These are phyloP conservation scores for Drosophila algonquin DNA, from an alignment of 2,888 invertebrate genomes.

Conservation along the genomic window DNA sequence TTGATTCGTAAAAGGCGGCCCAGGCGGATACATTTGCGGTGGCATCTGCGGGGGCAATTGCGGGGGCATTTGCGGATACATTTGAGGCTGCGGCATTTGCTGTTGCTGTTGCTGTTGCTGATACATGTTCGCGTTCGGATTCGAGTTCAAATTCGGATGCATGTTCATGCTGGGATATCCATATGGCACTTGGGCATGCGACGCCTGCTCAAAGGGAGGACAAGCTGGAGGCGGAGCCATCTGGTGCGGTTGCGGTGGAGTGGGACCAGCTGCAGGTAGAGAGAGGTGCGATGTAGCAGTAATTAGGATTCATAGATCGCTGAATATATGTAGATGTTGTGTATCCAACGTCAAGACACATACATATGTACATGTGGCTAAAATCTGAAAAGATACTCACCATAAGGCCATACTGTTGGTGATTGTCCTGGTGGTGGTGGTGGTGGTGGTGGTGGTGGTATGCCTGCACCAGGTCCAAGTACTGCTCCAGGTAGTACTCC, in stretches of 20 bases:
- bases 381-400: background rate
- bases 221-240: conserved; percentile 6
- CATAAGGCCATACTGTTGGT: background rate
- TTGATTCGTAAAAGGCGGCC: no score
- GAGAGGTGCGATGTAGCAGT: no score
- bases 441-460: no score
- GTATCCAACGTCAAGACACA: no score
- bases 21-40: no score
- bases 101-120: background rate
- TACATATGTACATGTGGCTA: background rate
- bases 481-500: no score
- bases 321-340: no score
- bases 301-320: no score
- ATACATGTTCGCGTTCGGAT: background rate
- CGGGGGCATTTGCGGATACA: no score
- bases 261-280: conserved; percentile 17
- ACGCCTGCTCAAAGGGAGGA: conserved; percentile 16
- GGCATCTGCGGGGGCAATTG: no score
- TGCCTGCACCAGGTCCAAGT: background rate
- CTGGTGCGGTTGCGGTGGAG: conserved; percentile 38
- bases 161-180: conserved; percentile 9
- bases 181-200: conserved; percentile 12
- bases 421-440: background rate
- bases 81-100: no score
- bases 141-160: conserved; percentile 2